phyloP scores from a whole-genome alignment of 1,140 invertebrate species.

The Drosophila triauraria region DNA sequence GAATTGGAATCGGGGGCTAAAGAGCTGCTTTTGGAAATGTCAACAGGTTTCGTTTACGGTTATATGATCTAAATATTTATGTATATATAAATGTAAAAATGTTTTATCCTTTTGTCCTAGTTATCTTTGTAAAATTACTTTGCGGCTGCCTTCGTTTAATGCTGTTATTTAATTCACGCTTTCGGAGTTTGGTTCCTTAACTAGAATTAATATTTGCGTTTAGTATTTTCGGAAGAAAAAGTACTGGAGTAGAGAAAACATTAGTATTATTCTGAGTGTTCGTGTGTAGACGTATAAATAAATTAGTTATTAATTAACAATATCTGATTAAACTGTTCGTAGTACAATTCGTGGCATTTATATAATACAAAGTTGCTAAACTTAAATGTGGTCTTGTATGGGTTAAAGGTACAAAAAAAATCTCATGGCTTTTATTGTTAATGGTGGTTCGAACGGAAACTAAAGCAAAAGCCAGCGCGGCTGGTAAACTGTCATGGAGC shows the following conservation, averaged over 20 bases:
- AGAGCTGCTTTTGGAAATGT: conserved; percentile 46
- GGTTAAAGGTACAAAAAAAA: conserved; percentile 75
- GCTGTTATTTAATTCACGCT: conserved; percentile 16
- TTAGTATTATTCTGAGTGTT: conserved; percentile 35
- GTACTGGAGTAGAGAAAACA: conserved; percentile 60
- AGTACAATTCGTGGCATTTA: conserved; percentile 62
- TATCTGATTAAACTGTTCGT: conserved; percentile 56
- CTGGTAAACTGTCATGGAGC: conserved; percentile 35
- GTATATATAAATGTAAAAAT: conserved; percentile 71
- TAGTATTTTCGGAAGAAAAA: conserved; percentile 59
- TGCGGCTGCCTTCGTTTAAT: conserved; percentile 48
- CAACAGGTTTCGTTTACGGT: conserved; percentile 37
- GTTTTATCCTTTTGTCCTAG: conserved; percentile 23
- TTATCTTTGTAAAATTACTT: conserved; percentile 39
- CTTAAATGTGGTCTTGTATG: conserved; percentile 41
- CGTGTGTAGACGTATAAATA: conserved; percentile 51
- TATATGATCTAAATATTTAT: conserved; percentile 43
- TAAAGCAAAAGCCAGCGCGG: conserved; percentile 24
- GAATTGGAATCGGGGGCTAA: conserved; percentile 25
- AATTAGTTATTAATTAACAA: conserved; percentile 79
- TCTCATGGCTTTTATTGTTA: conserved; percentile 58
- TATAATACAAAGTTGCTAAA: conserved; percentile 54
- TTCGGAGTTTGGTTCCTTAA: conserved; percentile 10
- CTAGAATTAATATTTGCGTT: conserved; percentile 45
- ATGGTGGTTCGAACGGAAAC: conserved; percentile 12